Evolutionary conservation across 2,113 vertebrate species (phyloP).

Genomic region (Arvicanthis niloticus): DNA sequence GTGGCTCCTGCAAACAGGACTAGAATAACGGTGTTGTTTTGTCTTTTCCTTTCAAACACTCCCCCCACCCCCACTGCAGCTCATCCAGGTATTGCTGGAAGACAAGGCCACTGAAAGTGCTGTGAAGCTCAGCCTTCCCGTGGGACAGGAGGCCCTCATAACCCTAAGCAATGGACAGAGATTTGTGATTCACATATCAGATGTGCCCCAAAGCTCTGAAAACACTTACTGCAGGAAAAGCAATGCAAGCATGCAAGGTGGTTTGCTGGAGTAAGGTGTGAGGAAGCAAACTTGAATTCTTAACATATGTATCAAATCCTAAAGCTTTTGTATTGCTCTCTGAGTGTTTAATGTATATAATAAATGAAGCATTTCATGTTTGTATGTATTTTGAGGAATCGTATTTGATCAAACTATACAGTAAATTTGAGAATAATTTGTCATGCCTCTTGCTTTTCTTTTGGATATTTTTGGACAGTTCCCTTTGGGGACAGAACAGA

Average conservation of each 20-base stretch:
- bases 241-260: slow-evolving; percentile 34
- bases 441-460: slow-evolving; percentile 57
- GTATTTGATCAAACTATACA: slow-evolving; percentile 73
- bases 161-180: slow-evolving; percentile 75
- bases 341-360: slow-evolving; percentile 54
- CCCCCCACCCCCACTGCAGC: neutral
- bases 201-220: slow-evolving; percentile 68
- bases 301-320: slow-evolving; percentile 25
- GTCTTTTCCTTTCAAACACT: neutral
- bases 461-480: neutral
- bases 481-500: neutral
- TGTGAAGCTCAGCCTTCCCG: slow-evolving; percentile 67
- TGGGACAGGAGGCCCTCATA: slow-evolving; percentile 74
- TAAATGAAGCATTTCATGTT: slow-evolving; percentile 64
- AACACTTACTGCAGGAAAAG: slow-evolving; percentile 65
- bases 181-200: slow-evolving; percentile 71
- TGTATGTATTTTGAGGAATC: slow-evolving; percentile 51
- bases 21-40: neutral
- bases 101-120: slow-evolving; percentile 70
- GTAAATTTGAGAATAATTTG: slow-evolving; percentile 59
- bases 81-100: slow-evolving; percentile 79
- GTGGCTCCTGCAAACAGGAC: neutral
- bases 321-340: neutral
- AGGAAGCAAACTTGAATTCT: slow-evolving; percentile 38
- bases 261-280: slow-evolving; percentile 40